Evolutionary conservation across 2,113 vertebrate species (phyloP).

Genomic region (Grallaria varia): DNA sequence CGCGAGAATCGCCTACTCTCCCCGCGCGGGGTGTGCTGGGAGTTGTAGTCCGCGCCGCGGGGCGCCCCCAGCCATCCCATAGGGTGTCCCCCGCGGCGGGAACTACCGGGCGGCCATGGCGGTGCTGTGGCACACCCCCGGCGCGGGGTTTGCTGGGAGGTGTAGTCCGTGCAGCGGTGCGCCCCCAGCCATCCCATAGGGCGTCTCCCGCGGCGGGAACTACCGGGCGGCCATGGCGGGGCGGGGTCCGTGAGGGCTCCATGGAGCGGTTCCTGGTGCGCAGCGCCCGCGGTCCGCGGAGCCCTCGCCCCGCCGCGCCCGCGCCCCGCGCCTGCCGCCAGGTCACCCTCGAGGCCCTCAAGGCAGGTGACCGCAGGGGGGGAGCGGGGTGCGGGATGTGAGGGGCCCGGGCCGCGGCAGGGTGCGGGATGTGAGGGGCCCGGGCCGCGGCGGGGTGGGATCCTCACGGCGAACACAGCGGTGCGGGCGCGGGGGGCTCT

Average conservation of each 20-base stretch:
- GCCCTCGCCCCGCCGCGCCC: conserved; percentile 40
- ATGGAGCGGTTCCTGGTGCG: conserved; percentile 92
- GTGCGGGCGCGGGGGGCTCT: no score
- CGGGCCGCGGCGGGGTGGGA: no score
- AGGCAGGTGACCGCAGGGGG: conserved; percentile 73
- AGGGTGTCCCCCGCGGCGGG: rapidly evolving
- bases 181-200: rapidly evolving
- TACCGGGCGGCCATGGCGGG: not conserved
- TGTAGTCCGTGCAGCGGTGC: rapidly evolving
- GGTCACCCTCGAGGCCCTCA: conserved; percentile 88
- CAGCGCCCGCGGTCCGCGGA: conserved; percentile 61
- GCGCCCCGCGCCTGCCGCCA: conserved; percentile 81
- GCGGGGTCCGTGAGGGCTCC: not conserved
- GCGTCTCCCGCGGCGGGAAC: not conserved
- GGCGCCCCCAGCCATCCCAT: rapidly evolving
- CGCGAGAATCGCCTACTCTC: no score
- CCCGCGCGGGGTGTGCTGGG: not conserved
- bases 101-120: not conserved
- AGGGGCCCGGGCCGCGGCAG: no score
- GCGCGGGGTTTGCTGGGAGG: not conserved
- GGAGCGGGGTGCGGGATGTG: no score
- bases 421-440: no score
- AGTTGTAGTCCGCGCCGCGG: not conserved
- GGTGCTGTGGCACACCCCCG: rapidly evolving
- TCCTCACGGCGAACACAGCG: no score